Base-by-base conservation (phyloP, 2,797 vertebrate species). In the Myiothlypis coronata region DNA sequence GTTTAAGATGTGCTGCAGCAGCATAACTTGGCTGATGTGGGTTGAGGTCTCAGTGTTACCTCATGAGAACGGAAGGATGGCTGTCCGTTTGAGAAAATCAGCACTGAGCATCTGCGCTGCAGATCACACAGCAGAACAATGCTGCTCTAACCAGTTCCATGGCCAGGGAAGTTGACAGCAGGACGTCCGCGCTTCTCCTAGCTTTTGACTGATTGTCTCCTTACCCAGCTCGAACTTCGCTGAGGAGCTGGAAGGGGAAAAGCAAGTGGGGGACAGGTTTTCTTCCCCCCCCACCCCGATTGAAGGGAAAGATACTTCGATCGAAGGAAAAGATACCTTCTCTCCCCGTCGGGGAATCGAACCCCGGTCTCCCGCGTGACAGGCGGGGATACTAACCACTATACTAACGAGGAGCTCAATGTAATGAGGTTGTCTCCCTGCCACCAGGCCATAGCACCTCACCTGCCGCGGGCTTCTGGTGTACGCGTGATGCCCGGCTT, bases 351-450 rank as follows among this genome's bases (percentile, higher is more conserved):
- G 93, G 96, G 95, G 96, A 96, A 95, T 97, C 93, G 96, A 97
- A 96, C 95, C 90, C 71, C 82, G 82, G 86, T 95, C 77, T 96
- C 94, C 94, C 94, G 90, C 88, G 96, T 96, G 96, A 96, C 95
- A 96, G 91, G 93, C 92, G 92, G 95, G 95, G 94, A 96, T 94
- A 85, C 83, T 85, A 3, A 85, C 83, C 83, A 85, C 83, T 85
- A 85, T 85, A 85, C 83, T 85, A 85, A 85, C 71, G 71, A 76
- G 83, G 82, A 84, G 1, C 1, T 37, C 2, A 4, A 5, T 1
- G 0, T 0, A 0, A 0, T 0, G 0, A 0, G 0, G 0, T 0
- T 1, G 8, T 30, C 2, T 39, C 10, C 6, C 3, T 0, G 0
- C 4, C 2, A 0, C 0, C 18, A 41, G 1, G 0, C 11, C 0